A percentile compares a stretch with the other conserved stretches of the same genome.
These are phyloP conservation scores for Crypturellus undulatus DNA, from an alignment of 2,113 vertebrate genomes.

Conservation along the genomic window DNA sequence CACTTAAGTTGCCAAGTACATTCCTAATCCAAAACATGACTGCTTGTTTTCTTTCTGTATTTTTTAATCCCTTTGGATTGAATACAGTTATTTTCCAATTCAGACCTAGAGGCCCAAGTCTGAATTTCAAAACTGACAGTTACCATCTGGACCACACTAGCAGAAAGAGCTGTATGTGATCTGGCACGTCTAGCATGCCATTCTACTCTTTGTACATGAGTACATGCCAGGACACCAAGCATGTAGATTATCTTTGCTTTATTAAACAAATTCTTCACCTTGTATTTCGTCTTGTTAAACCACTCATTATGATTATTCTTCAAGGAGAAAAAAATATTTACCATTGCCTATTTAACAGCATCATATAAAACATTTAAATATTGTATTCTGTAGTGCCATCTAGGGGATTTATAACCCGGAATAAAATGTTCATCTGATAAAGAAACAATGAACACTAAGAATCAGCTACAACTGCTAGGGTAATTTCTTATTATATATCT, in stretches of 20 bases:
- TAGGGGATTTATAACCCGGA: constrained; percentile 76
- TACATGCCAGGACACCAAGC: constrained; percentile 31
- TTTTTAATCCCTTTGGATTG: constrained; percentile 51
- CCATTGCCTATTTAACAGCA: constrained; percentile 46
- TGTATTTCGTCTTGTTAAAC: constrained; percentile 48
- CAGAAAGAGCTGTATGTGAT: constrained; percentile 33
- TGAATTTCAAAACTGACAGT: constrained; percentile 52
- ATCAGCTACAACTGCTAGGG: constrained; percentile 13
- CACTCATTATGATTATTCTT: constrained; percentile 60
- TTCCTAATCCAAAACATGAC: constrained; percentile 26
- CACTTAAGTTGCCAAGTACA: not conserved
- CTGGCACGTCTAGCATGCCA: not conserved
- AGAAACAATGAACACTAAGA: constrained; percentile 35
- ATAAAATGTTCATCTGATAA: constrained; percentile 10
- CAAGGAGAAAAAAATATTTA: constrained; percentile 61
- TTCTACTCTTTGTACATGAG: not conserved
- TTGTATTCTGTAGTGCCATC: constrained; percentile 83
- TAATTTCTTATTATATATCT: constrained; percentile 35
- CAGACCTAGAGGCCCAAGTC: constrained; percentile 49
- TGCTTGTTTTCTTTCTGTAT: constrained; percentile 34
- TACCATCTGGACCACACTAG: constrained; percentile 59
- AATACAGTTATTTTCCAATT: constrained; percentile 54
- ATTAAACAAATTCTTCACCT: constrained; percentile 10
- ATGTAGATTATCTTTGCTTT: constrained; percentile 19
- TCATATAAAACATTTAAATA: constrained; percentile 71